Evolutionary conservation across 1,140 invertebrate genomes (phyloP).

Genomic region (Papilio helenus): DNA sequence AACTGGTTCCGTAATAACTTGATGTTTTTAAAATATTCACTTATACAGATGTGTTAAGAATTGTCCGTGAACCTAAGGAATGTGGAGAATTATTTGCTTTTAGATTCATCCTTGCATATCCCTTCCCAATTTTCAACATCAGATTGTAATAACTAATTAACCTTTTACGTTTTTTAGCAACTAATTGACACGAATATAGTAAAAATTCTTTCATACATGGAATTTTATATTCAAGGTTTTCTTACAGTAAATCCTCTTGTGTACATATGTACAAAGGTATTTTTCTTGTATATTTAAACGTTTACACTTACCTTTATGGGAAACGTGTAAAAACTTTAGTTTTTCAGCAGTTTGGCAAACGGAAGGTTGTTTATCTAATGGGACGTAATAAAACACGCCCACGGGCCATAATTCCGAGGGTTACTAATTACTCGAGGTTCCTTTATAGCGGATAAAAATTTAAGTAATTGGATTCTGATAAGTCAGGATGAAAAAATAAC

Average conservation of each 20-base stretch:
- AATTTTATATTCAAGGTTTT: too few species aligned
- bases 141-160: too few species aligned
- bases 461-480: slow-evolving; percentile 32
- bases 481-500: neutral
- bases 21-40: slow-evolving; percentile 5
- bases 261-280: neutral
- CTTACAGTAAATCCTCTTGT: too few species aligned
- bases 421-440: slow-evolving; percentile 19
- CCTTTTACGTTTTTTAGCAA: too few species aligned
- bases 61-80: too few species aligned
- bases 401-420: neutral
- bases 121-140: too few species aligned
- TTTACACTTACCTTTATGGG: neutral
- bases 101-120: too few species aligned
- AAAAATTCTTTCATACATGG: too few species aligned
- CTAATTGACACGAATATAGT: too few species aligned
- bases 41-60: neutral
- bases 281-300: neutral
- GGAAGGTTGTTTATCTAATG: slow-evolving; percentile 1
- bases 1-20: slow-evolving; percentile 13
- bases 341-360: slow-evolving; percentile 10
- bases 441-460: slow-evolving; percentile 29
- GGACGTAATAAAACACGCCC: slow-evolving; percentile 17
- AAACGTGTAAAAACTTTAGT: neutral
- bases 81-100: too few species aligned